Evolutionary conservation across 2,113 vertebrate genomes (phyloP).

Genomic region (Dinomys branickii): DNA sequence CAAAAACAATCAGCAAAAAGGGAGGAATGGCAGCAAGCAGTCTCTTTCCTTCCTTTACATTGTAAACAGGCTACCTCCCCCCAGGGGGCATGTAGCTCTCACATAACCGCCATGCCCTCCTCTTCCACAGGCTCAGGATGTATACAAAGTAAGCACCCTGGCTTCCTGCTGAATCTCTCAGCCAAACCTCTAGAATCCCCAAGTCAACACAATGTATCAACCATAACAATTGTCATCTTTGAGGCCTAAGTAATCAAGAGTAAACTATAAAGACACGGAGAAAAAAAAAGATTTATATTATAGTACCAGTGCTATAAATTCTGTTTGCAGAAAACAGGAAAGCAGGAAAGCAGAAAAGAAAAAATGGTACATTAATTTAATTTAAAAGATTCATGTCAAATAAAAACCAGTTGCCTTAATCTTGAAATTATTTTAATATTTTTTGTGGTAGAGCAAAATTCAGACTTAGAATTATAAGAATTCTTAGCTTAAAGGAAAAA

Average conservation of each 20-base stretch:
- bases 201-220: too few species aligned
- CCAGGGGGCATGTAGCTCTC: too few species aligned
- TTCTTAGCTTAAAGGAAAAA: slow-evolving; percentile 34
- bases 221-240: neutral
- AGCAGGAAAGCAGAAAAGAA: neutral
- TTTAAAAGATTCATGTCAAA: slow-evolving; percentile 9
- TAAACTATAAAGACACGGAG: neutral
- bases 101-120: too few species aligned
- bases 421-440: neutral
- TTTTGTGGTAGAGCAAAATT: slow-evolving; percentile 9
- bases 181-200: too few species aligned
- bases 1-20: too few species aligned
- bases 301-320: neutral
- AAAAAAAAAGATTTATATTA: neutral
- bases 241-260: neutral
- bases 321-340: slow-evolving; percentile 3
- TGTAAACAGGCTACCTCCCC: too few species aligned
- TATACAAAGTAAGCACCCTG: too few species aligned
- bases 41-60: too few species aligned
- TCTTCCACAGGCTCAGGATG: too few species aligned
- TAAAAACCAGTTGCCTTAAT: neutral
- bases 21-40: too few species aligned
- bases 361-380: slow-evolving; percentile 18
- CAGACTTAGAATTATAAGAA: neutral
- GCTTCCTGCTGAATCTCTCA: too few species aligned